Base-by-base conservation (phyloP, 2,113 vertebrate species). In the Setophaga kirtlandii region DNA sequence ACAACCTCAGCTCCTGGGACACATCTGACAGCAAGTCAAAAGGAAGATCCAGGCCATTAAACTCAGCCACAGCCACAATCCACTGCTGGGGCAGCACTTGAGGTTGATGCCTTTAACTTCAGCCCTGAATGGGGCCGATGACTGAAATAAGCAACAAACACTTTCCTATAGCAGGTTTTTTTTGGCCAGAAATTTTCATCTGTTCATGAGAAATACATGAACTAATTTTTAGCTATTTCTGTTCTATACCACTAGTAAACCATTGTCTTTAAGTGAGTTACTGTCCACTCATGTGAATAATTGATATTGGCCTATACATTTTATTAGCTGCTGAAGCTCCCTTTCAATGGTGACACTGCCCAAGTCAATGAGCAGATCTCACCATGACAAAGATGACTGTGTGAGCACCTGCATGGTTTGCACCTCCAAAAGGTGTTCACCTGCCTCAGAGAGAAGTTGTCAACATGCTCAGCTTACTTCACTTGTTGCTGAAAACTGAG, bases 401-500 rank as follows among this genome's bases (percentile, higher is more conserved):
- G n/a, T 56, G 31, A 86, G 60, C 80, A 78, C 52, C 71, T 56
- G 35, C 20, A 35, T 3, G 24, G 27, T 70, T 63, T 63, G 68
- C 58, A 33, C 49, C 73, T 90, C 56, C 53, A 35, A 49, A 71
- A 82, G 10, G 14, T 11, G 13, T 41, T 33, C 50, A 46, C 1
- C 0, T 19, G 35, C 49, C 83, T 55, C 76, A 67, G 71, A 68
- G 87, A 65, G 31, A 58, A 94, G 60, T 2, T 3, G 11, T 41
- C 49, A 55, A 42, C 31, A 19, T 0, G 2, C 53, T 92, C 69
- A 93, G 56, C 15, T 16, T 11, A 19, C 47, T 96, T 75, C 65
- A 60, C 86, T 87, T 68, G 65, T 65, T 89, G 73, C 92, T 71
- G 68, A 83, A 93, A 92, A 64, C 47, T 52, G 56, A 92, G 62